Evolutionary conservation across 2,113 vertebrate genomes (phyloP).

Genomic region (Oreotrochilus melanogaster): DNA sequence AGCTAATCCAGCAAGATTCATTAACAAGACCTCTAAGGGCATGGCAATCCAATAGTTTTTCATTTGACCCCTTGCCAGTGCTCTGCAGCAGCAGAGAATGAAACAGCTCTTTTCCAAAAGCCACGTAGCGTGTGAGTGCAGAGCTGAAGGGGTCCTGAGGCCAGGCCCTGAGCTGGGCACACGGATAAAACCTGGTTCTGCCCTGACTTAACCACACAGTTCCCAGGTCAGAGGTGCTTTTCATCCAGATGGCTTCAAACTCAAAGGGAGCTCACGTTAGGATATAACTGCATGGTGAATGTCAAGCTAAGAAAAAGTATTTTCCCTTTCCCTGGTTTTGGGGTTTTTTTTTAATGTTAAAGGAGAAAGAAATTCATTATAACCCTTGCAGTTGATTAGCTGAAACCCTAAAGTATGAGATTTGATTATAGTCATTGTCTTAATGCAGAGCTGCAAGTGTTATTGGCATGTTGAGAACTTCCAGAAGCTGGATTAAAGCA

Average conservation of each 20-base stretch:
- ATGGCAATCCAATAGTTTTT: neutral
- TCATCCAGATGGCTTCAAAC: neutral
- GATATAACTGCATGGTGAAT: neutral
- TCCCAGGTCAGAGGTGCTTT: neutral
- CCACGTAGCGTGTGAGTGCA: neutral
- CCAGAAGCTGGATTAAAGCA: slow-evolving; percentile 76
- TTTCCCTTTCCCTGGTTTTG: neutral
- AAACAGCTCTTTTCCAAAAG: neutral
- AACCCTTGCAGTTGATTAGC: slow-evolving; percentile 57
- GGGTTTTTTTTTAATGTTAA: slow-evolving; percentile 8
- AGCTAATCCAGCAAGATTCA: neutral
- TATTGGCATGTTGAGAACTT: slow-evolving; percentile 73
- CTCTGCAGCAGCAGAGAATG: neutral
- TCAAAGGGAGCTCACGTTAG: neutral
- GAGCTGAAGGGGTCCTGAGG: neutral
- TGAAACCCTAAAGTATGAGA: slow-evolving; percentile 64
- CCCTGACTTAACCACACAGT: neutral
- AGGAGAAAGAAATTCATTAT: slow-evolving; percentile 24
- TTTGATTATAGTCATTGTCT: slow-evolving; percentile 76
- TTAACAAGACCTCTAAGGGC: neutral
- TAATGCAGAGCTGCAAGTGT: slow-evolving; percentile 72
- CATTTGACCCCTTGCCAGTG: neutral
- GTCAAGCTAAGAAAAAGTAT: neutral
- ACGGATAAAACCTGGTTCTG: neutral
- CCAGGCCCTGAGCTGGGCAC: neutral